These are phyloP conservation scores for Melanotaenia trifasciata DNA, from an alignment of 2,797 vertebrate species.

Conservation along the genomic window DNA sequence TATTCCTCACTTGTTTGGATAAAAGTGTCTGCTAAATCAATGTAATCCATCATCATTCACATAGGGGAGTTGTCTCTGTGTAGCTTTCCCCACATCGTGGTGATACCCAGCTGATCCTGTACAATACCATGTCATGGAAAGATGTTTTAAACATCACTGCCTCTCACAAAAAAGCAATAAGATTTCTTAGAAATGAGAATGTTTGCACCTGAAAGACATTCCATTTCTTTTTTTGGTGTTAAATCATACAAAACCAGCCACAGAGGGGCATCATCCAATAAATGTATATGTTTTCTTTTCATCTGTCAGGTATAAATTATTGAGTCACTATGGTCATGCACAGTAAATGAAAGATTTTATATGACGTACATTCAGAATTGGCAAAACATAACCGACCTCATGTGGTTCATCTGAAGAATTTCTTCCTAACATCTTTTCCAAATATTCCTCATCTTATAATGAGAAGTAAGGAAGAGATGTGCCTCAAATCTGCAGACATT, in stretches of 20 bases:
- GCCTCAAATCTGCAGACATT: conserved; percentile 2
- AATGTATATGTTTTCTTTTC: conserved; percentile 11
- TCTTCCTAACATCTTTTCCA: not conserved
- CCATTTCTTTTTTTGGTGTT: conserved; percentile 4
- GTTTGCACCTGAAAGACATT: conserved; percentile 3
- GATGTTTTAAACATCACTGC: not conserved
- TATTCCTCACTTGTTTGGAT: not conserved
- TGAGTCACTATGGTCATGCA: conserved; percentile 9
- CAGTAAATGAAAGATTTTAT: conserved; percentile 29
- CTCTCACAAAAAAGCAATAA: not conserved
- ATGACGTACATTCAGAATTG: conserved; percentile 55
- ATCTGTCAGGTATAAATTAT: not conserved
- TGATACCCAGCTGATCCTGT: not conserved
- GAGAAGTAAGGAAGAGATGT: conserved; percentile 15
- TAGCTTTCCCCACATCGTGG: not conserved
- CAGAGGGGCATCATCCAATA: conserved; percentile 11
- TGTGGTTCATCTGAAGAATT: conserved; percentile 12
- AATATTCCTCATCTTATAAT: not conserved
- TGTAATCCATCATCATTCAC: not conserved
- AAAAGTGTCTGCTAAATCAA: not conserved
- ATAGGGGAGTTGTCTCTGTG: not conserved
- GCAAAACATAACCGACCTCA: conserved; percentile 15
- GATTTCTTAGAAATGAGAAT: not conserved
- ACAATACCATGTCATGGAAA: not conserved
- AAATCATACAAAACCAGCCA: conserved; percentile 10